Evolutionary conservation across 1,140 invertebrate genomes (phyloP), one percentile per base, ranked within the genome.

Genomic region (Musca vetustissima): DNA sequence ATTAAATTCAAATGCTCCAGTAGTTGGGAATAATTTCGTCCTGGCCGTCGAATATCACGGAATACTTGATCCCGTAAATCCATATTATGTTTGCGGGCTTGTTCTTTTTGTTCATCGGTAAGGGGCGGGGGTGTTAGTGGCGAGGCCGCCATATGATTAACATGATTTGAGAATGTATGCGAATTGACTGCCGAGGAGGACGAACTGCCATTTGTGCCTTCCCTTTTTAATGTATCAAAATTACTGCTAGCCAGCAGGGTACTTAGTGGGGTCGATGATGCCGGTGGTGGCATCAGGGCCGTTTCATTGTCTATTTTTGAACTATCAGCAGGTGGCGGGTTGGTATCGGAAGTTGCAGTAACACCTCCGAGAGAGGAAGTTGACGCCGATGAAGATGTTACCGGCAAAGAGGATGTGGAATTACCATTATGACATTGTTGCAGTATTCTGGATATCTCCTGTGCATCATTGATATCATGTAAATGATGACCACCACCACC

Each of bases 1-100:
- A 95, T 83, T 64, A 87, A 85, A 71, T 88, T 87, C 72, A 95
- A 82, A 74, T 89, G 88, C 50, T 89, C 86, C 75, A 94, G 88
- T 71, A 95, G 79, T 70, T 85, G 86, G 13, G 85, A 84, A 76
- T 91, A 92, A 85, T 92, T 91, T 43, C 85, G 84, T 4, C 85
- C 85, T 0, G 84, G 84, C 64, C 78, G 78, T 4, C 85, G 79
- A 25, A 86, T 84, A 66, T 85, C 77, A 69, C 79, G 90, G 85
- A 83, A 91, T 86, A 85, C 82, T 73, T 84, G 78, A 66, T 83
- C 74, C 48, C 84, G 73, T 61, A 85, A 75, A 70, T 86, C 81
- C n/a, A 82, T 73, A 72, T 85, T 84, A 69, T 84, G 81, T 57
- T 71, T 75, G 4, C 84, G 82, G 19, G 84, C 83, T 52, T 84